Percentiles rank a stretch among this genome's conserved stretches.
Evolutionary conservation across 2,113 vertebrate genomes (phyloP).

Genomic region (Ochotona curzoniae): DNA sequence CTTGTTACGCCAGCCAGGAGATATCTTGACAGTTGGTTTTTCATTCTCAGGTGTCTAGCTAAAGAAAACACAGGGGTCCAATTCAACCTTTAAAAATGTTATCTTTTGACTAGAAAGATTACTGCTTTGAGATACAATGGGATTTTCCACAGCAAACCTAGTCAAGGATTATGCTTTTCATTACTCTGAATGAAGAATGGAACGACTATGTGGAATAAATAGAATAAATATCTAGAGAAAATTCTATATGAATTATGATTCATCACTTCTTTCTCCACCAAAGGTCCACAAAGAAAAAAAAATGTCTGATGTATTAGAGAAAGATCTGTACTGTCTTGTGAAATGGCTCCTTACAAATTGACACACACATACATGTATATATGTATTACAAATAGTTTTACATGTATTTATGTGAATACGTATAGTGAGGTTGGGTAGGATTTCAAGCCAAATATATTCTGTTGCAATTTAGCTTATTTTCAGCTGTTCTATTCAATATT

Average conservation of each 20-base stretch:
- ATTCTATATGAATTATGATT: constrained; percentile 59
- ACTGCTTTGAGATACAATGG: constrained; percentile 74
- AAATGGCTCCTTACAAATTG: not conserved
- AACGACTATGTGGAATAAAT: constrained; percentile 71
- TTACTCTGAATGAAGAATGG: constrained; percentile 70
- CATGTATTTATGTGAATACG: not conserved
- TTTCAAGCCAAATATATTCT: constrained; percentile 31
- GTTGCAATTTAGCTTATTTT: constrained; percentile 50
- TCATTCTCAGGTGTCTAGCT: constrained; percentile 82
- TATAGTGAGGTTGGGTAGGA: not conserved
- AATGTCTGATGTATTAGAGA: not conserved
- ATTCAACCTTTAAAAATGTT: constrained; percentile 80
- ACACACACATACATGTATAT: not conserved
- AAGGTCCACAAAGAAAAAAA: not conserved
- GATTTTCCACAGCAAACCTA: constrained; percentile 80
- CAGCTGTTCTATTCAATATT: not conserved
- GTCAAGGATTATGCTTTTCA: constrained; percentile 56
- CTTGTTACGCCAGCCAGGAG: constrained; percentile 60
- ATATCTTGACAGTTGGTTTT: constrained; percentile 80
- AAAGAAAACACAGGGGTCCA: constrained; percentile 76
- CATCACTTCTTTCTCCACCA: not conserved
- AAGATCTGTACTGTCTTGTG: not conserved
- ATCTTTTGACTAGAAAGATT: constrained; percentile 80
- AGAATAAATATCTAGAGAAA: constrained; percentile 40
- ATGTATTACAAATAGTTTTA: not conserved